Evolutionary conservation across 2,113 vertebrate species (phyloP).

Genomic region (Motacilla alba): DNA sequence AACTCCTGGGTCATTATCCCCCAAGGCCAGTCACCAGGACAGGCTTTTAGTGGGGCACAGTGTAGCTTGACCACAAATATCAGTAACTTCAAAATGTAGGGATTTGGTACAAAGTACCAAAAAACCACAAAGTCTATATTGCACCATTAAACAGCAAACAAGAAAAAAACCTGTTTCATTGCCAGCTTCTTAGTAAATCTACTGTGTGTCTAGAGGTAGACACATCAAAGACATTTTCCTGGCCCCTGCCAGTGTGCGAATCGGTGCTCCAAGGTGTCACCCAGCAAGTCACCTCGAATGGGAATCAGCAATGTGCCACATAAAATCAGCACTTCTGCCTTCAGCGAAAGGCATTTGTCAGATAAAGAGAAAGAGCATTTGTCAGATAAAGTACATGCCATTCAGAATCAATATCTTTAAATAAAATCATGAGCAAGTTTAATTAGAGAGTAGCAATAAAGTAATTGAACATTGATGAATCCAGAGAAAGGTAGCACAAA

Average conservation of each 20-base stretch:
- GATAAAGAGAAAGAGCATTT: neutral
- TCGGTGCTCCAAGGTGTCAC: neutral
- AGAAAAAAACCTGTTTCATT: neutral
- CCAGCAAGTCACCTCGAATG: neutral
- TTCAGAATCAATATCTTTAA: neutral
- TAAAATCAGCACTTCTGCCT: neutral
- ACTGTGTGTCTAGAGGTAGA: neutral
- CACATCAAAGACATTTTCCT: neutral
- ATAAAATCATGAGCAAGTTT: neutral
- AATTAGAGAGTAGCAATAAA: neutral
- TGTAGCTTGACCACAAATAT: neutral
- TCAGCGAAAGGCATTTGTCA: neutral
- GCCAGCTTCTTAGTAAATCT: neutral
- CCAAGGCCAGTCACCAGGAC: neutral
- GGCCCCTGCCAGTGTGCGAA: rapidly evolving
- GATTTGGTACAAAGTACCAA: neutral
- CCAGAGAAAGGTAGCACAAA: neutral
- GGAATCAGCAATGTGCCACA: neutral
- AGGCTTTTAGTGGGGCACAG: neutral
- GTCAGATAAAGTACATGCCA: neutral
- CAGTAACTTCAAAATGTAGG: neutral
- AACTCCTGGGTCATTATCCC: neutral
- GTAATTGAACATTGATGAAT: neutral
- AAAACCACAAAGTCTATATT: neutral
- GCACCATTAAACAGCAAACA: neutral